These are phyloP conservation scores for Hypomecis punctinalis DNA, from an alignment of 2,888 invertebrate genomes.

Conservation along the genomic window DNA sequence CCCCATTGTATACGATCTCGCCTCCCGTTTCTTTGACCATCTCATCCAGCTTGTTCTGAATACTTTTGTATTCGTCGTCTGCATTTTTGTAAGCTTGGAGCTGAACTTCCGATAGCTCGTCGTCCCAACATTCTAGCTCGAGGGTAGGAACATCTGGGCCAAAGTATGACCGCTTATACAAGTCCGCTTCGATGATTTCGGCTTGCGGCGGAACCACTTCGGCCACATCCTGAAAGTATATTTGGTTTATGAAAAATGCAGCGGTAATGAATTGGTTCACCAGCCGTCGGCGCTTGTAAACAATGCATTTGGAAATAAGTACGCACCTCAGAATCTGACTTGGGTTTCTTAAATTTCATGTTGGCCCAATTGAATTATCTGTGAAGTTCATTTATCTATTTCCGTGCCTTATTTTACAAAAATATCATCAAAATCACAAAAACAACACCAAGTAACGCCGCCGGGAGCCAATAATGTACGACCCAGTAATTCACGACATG, in stretches of 20 bases:
- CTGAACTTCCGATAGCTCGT: slow-evolving; percentile 88
- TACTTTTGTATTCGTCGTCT: slow-evolving; percentile 88
- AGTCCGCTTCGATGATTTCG: slow-evolving; percentile 78
- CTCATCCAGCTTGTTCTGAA: slow-evolving; percentile 86
- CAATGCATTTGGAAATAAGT: slow-evolving; percentile 18
- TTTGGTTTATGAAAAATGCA: not conserved
- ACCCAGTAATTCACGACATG: no score
- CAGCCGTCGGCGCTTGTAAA: slow-evolving; percentile 26
- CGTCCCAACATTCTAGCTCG: slow-evolving; percentile 89
- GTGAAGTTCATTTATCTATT: not conserved
- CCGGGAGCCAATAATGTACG: no score
- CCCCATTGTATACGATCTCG: slow-evolving; percentile 87
- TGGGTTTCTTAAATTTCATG: slow-evolving; percentile 74
- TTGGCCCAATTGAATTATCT: not conserved
- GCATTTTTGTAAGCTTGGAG: slow-evolving; percentile 86
- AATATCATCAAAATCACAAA: not conserved
- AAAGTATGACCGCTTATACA: slow-evolving; percentile 78
- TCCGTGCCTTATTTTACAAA: not conserved
- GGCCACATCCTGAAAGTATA: slow-evolving; percentile 51
- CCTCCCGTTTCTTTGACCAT: slow-evolving; percentile 85
- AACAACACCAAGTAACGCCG: not conserved
- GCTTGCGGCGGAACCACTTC: slow-evolving; percentile 65
- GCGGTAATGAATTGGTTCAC: slow-evolving; percentile 1
- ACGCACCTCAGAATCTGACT: slow-evolving; percentile 66
- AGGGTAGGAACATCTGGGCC: slow-evolving; percentile 84